phyloP scores from a whole-genome alignment of 2,888 invertebrate species.

The Amphipyra tragopoginis region DNA sequence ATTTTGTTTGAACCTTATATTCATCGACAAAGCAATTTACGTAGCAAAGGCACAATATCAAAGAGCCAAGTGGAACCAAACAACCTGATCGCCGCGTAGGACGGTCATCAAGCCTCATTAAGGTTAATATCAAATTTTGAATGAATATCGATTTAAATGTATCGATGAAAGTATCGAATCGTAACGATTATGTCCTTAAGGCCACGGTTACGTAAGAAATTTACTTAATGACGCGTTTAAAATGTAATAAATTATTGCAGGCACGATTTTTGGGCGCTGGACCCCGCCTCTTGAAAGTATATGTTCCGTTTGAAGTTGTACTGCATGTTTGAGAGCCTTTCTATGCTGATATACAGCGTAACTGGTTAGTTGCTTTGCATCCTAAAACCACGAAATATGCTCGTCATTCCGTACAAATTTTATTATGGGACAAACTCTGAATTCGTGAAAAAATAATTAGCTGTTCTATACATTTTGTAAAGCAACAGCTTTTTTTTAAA shows the following conservation, averaged over 20 bases:
- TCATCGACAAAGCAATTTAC: background rate
- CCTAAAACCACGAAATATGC: too few species aligned
- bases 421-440: too few species aligned
- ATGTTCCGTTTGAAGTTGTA: constrained; percentile 13
- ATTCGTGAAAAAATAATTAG: too few species aligned
- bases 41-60: constrained; percentile 14
- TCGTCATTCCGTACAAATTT: too few species aligned
- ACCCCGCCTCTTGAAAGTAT: constrained; percentile 38
- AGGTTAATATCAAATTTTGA: constrained; percentile 85
- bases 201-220: constrained; percentile 62
- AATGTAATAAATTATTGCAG: constrained; percentile 60
- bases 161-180: constrained; percentile 84
- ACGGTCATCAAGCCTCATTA: constrained; percentile 85
- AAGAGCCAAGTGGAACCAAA: constrained; percentile 51
- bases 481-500: too few species aligned
- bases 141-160: constrained; percentile 84
- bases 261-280: constrained; percentile 40
- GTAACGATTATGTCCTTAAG: constrained; percentile 75
- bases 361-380: too few species aligned
- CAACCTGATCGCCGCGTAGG: constrained; percentile 63
- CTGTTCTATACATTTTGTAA: too few species aligned
- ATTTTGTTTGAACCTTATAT: too few species aligned
- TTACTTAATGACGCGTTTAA: constrained; percentile 74
- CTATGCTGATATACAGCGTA: too few species aligned
- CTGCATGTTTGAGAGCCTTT: background rate